Evolutionary conservation across 2,113 vertebrate species (phyloP), one percentile per base, ranked within the genome.

Genomic region (Octodon degus): DNA sequence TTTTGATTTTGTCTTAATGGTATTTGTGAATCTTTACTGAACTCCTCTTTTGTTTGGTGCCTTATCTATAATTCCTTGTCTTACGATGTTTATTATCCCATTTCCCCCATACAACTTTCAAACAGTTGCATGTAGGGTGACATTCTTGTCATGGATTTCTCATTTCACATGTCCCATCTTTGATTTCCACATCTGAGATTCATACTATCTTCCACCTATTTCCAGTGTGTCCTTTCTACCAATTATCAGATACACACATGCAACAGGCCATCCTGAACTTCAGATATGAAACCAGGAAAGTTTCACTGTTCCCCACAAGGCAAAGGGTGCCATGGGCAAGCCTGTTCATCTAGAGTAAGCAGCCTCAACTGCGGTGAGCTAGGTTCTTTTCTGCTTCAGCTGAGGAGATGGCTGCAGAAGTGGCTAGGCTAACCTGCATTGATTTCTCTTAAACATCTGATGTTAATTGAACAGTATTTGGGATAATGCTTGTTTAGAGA

Each of bases 61-160:
- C 32, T 7, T 37, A 20, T 8, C 11, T 79, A 1, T 50, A 47
- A 1, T 4, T n/a, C 24, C 67, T 63, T n/a, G 53, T 80, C n/a
- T 50, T 16, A 67, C 30, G 3, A 1, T 74, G 4, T 0, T 87
- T 50, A 3, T 47, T 43, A 2, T 30, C 34, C 0, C 0, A 84
- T 65, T 27, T 67, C 24, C 12, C 12, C 47, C 67, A 27, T 6
- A 91, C 0, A 55, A 4, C 10, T 40, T 40, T 20, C 24, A 58
- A 50, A 62, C 47, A 24, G 5, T 4, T 91, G 58, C 53, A n/a
- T 79, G 67, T 17, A 1, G 58, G 27, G n/a, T 34, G 1, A 77
- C 20, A 25, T 22, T 60, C 60, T 30, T n/a, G 7, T 40, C 40
- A 40, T 86, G 82, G 14, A 7, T 70, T 4, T 12, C 32, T 72